A percentile compares a stretch with the other conserved stretches of the same genome.
These are phyloP conservation scores for Panurus biarmicus DNA, from an alignment of 2,113 vertebrate species.

Conservation along the genomic window DNA sequence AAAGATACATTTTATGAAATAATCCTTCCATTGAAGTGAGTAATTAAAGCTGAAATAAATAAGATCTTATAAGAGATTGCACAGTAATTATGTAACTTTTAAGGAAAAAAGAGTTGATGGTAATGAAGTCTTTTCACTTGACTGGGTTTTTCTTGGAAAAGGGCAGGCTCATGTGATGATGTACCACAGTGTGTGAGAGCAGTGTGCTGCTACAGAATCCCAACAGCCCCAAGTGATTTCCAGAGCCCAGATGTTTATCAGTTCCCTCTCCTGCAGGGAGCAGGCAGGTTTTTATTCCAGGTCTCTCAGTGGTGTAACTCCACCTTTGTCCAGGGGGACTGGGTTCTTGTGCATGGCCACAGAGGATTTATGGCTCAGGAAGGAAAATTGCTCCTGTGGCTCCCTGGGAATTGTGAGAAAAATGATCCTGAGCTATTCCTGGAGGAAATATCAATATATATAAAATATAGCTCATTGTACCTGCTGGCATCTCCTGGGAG, in stretches of 20 bases:
- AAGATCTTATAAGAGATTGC: constrained; percentile 47
- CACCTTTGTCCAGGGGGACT: background rate
- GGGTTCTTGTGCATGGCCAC: background rate
- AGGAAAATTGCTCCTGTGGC: background rate
- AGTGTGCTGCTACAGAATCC: constrained; percentile 23
- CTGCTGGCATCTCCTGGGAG: background rate
- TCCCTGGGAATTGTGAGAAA: background rate
- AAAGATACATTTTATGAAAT: constrained; percentile 4
- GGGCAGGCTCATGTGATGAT: constrained; percentile 26
- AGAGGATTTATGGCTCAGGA: background rate
- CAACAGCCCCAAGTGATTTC: constrained; percentile 35
- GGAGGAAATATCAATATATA: background rate
- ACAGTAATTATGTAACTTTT: constrained; percentile 40
- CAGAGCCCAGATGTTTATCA: constrained; percentile 45
- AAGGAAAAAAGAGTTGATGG: constrained; percentile 8
- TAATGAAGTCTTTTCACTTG: constrained; percentile 58
- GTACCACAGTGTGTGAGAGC: background rate
- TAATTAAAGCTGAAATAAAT: constrained; percentile 45
- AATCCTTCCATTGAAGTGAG: constrained; percentile 43
- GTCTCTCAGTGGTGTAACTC: background rate
- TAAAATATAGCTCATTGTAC: background rate
- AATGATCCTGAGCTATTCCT: background rate
- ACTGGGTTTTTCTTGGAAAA: constrained; percentile 67
- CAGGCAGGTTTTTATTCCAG: background rate
- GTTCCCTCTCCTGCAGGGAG: background rate